Percentiles rank a stretch among this genome's conserved stretches.
Conservation (phyloP, 2,888 invertebrate species). For the Acanthosepion esculentum region DNA sequence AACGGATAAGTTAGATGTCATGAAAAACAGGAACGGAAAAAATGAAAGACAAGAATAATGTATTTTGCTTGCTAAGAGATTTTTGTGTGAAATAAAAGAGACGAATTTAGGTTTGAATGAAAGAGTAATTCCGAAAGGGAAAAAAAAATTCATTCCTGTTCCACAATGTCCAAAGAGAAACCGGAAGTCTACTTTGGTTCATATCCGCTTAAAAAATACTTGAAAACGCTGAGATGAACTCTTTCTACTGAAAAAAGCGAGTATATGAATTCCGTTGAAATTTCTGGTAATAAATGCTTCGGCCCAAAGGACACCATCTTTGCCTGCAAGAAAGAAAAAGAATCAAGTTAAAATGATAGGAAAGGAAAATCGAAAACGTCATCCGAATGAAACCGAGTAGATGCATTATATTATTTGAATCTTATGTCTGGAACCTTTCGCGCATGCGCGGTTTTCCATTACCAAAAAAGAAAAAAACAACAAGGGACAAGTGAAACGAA, state of each 20-base stretch:
- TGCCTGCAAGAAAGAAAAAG: background rate
- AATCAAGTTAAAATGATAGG: too few species aligned
- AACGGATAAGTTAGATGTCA: background rate
- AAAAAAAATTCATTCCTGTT: background rate
- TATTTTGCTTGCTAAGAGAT: background rate
- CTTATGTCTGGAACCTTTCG: too few species aligned
- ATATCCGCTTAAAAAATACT: background rate
- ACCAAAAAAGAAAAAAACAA: too few species aligned
- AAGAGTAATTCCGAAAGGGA: background rate
- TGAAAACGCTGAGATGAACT: background rate
- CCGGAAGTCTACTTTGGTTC: background rate
- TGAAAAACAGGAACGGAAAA: background rate
- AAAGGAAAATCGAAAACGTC: too few species aligned
- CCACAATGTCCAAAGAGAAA: background rate
- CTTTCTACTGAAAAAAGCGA: background rate
- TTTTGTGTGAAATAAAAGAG: conserved; percentile 20
- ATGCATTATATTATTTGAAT: too few species aligned
- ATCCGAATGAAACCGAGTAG: too few species aligned
- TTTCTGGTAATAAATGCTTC: background rate
- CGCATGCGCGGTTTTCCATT: too few species aligned
- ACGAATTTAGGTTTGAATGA: background rate
- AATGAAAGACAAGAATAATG: background rate
- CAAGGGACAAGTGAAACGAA: too few species aligned
- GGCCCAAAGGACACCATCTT: conserved; percentile 1
- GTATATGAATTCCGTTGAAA: background rate